Conservation (phyloP, 2,888 invertebrate genomes). For the Athetis lepigone region DNA sequence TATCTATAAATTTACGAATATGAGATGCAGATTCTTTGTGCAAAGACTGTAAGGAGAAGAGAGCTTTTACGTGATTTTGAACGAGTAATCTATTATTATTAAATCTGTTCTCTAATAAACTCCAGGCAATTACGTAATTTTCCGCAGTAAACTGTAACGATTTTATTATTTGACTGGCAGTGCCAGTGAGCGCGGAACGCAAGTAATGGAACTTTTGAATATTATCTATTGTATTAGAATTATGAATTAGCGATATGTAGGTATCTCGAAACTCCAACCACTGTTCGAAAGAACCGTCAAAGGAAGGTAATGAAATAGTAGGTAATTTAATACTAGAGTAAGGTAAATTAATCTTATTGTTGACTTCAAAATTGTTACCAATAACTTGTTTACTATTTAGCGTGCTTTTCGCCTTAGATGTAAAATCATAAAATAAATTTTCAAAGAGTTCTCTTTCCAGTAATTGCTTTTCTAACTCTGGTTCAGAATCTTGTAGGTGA, state of each 20-base stretch:
- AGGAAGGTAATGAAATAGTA: conserved; percentile 11
- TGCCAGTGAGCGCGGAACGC: conserved; percentile 11
- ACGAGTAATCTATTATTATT: too few species aligned
- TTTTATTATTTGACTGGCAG: conserved; percentile 18
- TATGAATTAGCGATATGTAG: conserved; percentile 12
- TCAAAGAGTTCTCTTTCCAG: conserved; percentile 13
- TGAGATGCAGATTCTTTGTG: neutral
- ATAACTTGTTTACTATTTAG: conserved; percentile 7
- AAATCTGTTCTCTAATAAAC: conserved; percentile 5
- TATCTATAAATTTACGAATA: conserved; percentile 10
- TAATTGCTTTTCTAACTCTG: conserved; percentile 14
- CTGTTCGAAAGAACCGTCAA: conserved; percentile 22
- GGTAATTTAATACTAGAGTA: conserved; percentile 12
- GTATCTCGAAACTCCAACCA: conserved; percentile 21
- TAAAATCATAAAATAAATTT: too few species aligned
- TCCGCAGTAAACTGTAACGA: conserved; percentile 11
- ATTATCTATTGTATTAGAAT: conserved; percentile 8
- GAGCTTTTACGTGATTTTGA: conserved; percentile 20
- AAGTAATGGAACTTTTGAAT: too few species aligned
- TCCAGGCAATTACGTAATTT: conserved; percentile 24
- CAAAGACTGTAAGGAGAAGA: neutral
- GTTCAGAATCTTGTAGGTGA: conserved; percentile 6
- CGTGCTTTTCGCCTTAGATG: conserved; percentile 16
- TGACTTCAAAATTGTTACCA: neutral
- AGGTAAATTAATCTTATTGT: neutral